Evolutionary conservation across 1,140 invertebrate species (phyloP).

Genomic region (Eciton burchellii): DNA sequence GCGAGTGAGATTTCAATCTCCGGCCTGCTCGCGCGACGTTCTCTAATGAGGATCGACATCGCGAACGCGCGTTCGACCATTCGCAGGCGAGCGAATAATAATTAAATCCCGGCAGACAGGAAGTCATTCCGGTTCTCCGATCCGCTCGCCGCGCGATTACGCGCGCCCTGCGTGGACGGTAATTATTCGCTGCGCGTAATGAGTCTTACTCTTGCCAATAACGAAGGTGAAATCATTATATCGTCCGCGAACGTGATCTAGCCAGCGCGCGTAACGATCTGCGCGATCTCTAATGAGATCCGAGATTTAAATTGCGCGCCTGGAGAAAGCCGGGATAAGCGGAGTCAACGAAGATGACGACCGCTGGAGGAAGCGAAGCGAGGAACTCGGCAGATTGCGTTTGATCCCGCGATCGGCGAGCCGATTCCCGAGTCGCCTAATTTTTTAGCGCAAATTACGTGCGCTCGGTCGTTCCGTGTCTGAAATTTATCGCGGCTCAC

Average conservation of each 20-base stretch:
- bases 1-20: no score
- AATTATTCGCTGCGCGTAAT: background rate
- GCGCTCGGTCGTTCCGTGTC: constrained; percentile 21
- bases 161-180: background rate
- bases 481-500: constrained; percentile 40
- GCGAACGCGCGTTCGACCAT: background rate
- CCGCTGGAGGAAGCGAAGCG: constrained; percentile 14
- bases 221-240: constrained; percentile 39
- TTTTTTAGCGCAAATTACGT: constrained; percentile 61
- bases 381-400: constrained; percentile 6
- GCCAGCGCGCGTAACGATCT: background rate
- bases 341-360: constrained; percentile 19
- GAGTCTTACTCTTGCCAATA: constrained; percentile 20
- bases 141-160: background rate
- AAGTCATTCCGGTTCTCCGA: background rate
- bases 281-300: constrained; percentile 48
- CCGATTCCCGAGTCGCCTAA: constrained; percentile 40
- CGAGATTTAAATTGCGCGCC: constrained; percentile 43
- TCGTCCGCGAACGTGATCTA: constrained; percentile 23
- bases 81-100: background rate
- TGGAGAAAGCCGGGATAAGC: constrained; percentile 32
- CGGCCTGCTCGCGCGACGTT: background rate
- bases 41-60: background rate
- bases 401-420: constrained; percentile 33
- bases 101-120: background rate